Evolutionary conservation across 2,888 invertebrate genomes (phyloP).

Genomic region (Drosophila yooni): DNA sequence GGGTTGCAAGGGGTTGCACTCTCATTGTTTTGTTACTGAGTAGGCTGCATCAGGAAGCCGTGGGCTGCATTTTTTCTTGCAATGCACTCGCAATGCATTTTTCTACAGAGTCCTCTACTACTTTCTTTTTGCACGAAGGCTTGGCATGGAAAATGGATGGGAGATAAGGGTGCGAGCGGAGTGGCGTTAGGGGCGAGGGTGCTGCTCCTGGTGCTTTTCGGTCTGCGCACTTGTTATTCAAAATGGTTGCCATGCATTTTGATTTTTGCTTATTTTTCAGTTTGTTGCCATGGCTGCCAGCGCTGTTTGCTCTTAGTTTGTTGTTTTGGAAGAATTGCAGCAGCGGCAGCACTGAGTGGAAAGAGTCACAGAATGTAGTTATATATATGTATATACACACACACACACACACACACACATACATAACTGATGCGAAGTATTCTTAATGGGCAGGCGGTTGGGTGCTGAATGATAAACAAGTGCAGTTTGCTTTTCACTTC

Average conservation of each 20-base stretch:
- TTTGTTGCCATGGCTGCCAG: conserved; percentile 75
- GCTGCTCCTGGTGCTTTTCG: conserved; percentile 21
- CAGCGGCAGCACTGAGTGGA: conserved; percentile 6
- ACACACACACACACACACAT: conserved; percentile 1
- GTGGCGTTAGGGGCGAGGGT: background rate
- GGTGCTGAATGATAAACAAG: conserved; percentile 35
- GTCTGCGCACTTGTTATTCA: conserved; percentile 76
- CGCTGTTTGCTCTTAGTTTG: conserved; percentile 72
- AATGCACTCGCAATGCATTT: conserved; percentile 65
- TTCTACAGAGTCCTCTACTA: conserved; percentile 42
- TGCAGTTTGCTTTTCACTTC: conserved; percentile 17
- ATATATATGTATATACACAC: background rate
- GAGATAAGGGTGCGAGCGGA: background rate
- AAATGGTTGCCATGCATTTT: conserved; percentile 79
- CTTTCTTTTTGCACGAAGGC: conserved; percentile 44
- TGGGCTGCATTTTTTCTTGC: conserved; percentile 64
- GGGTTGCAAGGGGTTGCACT: conserved; percentile 5
- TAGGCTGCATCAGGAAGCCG: conserved; percentile 60
- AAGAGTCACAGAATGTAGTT: conserved; percentile 16
- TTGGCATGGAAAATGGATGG: conserved; percentile 4
- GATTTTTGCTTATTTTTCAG: conserved; percentile 76
- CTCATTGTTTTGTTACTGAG: conserved; percentile 53
- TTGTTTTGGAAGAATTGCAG: conserved; percentile 63
- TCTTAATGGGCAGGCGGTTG: conserved; percentile 17
- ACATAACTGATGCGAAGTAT: conserved; percentile 41